Base-by-base conservation (phyloP, 2,113 vertebrate species). In the Paramisgurnus dabryanus region DNA sequence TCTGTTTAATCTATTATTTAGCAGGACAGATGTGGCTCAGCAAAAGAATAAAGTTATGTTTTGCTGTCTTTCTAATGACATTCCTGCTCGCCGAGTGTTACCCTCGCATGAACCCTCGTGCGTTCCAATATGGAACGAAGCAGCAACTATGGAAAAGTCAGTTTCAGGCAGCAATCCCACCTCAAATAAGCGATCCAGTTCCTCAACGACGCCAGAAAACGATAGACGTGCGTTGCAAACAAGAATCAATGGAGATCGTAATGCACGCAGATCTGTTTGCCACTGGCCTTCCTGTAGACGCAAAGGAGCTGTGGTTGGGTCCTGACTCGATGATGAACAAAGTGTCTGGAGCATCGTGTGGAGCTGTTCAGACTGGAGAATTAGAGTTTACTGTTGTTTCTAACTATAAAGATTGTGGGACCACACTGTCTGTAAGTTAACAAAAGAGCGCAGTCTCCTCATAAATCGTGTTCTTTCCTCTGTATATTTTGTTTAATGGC, bases 191-290 rank as follows among this genome's bases (percentile, higher is more conserved):
- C 8, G 34, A 67, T 1, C 75, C 80, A 8, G 65, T 77, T 50
- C 55, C 65, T 50, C 40, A 60, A 8, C 43, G 4, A 6, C 34
- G 60, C 27, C 55, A 73, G 6, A 66, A 15, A 15, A 13, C 77
- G 0, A 67, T 93, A 0, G n/a, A 9, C 40, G 90, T 93, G 50
- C 27, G 6, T 18, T 93, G 92, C 57, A 83, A 88, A 9, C 78
- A 87, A n/a, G 86, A 88, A 45, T 81, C 84, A 0, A 80, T 91
- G 72, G 89, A 89, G 78, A 55, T 93, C 0, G 83, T 90, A 65
- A 80, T 92, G 53, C 86, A 87, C 40, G 82, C 87, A 1, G 89
- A 91, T 60, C 63, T 91, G 81, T 90, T 91, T 43, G 82, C 81
- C 0, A 76, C 39, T 1, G 91, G 90, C 3, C 39, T 89, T 3